phyloP scores from a whole-genome alignment of 2,888 invertebrate species.

The Heliconius hortense region DNA sequence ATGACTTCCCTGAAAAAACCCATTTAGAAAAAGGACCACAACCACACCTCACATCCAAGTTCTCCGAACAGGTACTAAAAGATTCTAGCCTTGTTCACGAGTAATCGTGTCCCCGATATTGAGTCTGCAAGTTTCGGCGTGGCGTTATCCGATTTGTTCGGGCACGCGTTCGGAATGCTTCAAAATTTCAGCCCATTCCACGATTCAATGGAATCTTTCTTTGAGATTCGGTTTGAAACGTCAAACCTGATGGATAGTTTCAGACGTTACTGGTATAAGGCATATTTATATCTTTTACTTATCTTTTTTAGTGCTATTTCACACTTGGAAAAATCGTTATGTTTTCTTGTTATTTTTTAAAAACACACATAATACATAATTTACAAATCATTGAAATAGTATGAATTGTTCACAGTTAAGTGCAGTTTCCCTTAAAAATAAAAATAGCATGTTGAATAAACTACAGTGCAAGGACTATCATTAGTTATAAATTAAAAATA shows the following conservation, averaged over 20 bases:
- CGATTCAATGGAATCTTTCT: slow-evolving; percentile 26
- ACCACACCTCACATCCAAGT: slow-evolving; percentile 49
- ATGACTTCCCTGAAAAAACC: neutral
- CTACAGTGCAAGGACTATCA: too few relatives aligned
- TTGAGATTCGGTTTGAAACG: slow-evolving; percentile 17
- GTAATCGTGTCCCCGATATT: slow-evolving; percentile 68
- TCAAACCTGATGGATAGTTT: neutral
- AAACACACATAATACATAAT: too few relatives aligned
- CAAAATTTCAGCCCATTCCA: slow-evolving; percentile 24
- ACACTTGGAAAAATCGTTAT: too few relatives aligned
- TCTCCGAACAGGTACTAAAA: slow-evolving; percentile 42
- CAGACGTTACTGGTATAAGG: neutral
- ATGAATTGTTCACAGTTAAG: too few relatives aligned
- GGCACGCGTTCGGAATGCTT: slow-evolving; percentile 64
- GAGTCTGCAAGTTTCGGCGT: slow-evolving; percentile 48
- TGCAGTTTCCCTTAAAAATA: too few relatives aligned
- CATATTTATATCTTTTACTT: neutral
- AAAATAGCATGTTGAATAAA: too few relatives aligned
- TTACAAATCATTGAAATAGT: too few relatives aligned
- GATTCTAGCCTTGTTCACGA: slow-evolving; percentile 54
- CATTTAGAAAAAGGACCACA: neutral
- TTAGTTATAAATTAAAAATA: too few relatives aligned
- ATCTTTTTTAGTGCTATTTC: neutral
- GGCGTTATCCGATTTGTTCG: slow-evolving; percentile 77
- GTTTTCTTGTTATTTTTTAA: too few relatives aligned